Percentiles rank a stretch among this genome's conserved stretches.
These are phyloP conservation scores for Patiria miniata DNA, from an alignment of 35 echinoderm and acorn worm species.

Conservation along the genomic window DNA sequence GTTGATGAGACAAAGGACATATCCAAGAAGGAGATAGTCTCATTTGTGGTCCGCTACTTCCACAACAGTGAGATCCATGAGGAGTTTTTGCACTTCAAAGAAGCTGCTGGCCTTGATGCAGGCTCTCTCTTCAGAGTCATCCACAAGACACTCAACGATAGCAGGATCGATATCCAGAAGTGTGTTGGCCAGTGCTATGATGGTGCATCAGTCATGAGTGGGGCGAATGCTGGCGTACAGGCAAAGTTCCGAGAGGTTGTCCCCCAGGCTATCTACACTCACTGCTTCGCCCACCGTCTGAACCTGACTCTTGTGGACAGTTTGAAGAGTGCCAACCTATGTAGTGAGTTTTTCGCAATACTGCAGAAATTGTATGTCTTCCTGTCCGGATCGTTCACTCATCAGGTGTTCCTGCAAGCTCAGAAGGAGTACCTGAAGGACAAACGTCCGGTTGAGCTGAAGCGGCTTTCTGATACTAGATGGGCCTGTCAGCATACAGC, in stretches of 20 bases:
- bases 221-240: conserved; percentile 54
- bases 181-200: conserved; percentile 61
- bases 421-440: conserved; percentile 36
- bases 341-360: conserved; percentile 18
- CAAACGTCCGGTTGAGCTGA: conserved; percentile 51
- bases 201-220: conserved; percentile 64
- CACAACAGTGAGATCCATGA: conserved; percentile 55
- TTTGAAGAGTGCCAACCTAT: conserved; percentile 8
- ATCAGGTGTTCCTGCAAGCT: neutral
- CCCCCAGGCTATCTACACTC: conserved; percentile 41
- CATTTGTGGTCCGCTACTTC: conserved; percentile 58
- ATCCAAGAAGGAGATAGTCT: conserved; percentile 64
- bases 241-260: conserved; percentile 33
- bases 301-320: conserved; percentile 47
- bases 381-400: neutral
- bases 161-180: conserved; percentile 30
- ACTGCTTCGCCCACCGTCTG: conserved; percentile 57
- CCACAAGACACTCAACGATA: conserved; percentile 25
- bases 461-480: conserved; percentile 52
- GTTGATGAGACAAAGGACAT: conserved; percentile 74
- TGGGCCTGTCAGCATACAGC: conserved; percentile 62
- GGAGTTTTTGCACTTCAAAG: conserved; percentile 71
- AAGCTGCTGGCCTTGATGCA: conserved; percentile 54
- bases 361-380: conserved; percentile 34
- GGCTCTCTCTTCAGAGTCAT: conserved; percentile 33